These are phyloP conservation scores for Celastrina argiolus DNA, from an alignment of 2,888 invertebrate genomes.

Conservation along the genomic window DNA sequence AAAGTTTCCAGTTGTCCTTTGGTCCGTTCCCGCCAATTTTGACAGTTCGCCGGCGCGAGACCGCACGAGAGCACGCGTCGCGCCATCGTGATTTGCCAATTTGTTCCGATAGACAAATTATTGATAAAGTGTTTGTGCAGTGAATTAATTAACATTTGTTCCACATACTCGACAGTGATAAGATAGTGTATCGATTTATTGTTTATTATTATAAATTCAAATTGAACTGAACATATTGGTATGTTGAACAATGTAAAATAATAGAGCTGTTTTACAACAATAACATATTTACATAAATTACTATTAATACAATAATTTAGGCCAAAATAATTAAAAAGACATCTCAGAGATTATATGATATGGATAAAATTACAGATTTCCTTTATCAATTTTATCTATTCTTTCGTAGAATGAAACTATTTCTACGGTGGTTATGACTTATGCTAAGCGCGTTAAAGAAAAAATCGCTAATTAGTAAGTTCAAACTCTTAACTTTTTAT, in stretches of 20 bases:
- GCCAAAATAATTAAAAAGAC: no score
- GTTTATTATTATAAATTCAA: slow-evolving; percentile 1
- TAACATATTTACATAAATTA: no score
- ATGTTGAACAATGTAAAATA: background rate
- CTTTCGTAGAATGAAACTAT: no score
- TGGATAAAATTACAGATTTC: no score
- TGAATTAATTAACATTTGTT: slow-evolving; percentile 10
- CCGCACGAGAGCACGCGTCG: slow-evolving; percentile 31
- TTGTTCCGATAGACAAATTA: slow-evolving; percentile 31
- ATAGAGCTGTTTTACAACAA: background rate
- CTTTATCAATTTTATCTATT: no score
- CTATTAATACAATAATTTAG: no score
- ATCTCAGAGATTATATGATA: no score
- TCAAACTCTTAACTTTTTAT: no score
- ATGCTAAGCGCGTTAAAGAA: no score
- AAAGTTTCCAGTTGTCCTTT: background rate
- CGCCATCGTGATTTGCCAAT: slow-evolving; percentile 30
- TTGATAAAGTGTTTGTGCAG: slow-evolving; percentile 27
- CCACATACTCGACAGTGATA: slow-evolving; percentile 9
- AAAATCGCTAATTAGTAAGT: no score
- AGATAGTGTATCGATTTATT: slow-evolving; percentile 17
- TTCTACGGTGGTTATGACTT: no score
- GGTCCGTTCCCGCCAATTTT: slow-evolving; percentile 48
- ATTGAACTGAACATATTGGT: background rate
- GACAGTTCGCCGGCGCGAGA: slow-evolving; percentile 45